Evolutionary conservation across 2,888 invertebrate genomes (phyloP).

Genomic region (Stenolophus ochropezus): DNA sequence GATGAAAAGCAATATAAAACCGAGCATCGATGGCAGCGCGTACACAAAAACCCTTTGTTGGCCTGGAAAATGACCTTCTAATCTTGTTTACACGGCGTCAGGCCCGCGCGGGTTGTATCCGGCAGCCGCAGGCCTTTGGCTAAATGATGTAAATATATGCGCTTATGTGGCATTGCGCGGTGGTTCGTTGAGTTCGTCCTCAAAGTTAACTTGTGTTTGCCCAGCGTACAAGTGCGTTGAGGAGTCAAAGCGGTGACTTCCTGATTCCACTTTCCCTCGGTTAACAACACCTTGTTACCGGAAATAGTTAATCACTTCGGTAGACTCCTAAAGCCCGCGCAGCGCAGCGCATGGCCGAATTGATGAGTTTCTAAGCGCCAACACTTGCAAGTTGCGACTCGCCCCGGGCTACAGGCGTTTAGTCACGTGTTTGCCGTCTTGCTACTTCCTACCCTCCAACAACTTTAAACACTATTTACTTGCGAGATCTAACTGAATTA

Average conservation of each 20-base stretch:
- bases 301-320: constrained; percentile 53
- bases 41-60: constrained; percentile 32
- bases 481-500: neutral
- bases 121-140: constrained; percentile 15
- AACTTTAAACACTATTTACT: constrained; percentile 17
- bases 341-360: constrained; percentile 33
- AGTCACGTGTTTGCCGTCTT: constrained; percentile 28
- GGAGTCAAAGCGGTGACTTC: constrained; percentile 49
- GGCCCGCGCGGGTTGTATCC: constrained; percentile 7
- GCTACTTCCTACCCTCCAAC: neutral
- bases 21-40: constrained; percentile 12
- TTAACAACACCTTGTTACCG: constrained; percentile 54
- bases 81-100: constrained; percentile 40
- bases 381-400: constrained; percentile 13
- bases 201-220: constrained; percentile 49
- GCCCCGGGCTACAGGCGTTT: constrained; percentile 19
- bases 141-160: constrained; percentile 53
- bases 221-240: constrained; percentile 27
- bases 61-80: constrained; percentile 32
- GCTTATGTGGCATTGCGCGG: constrained; percentile 33
- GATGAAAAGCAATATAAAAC: no score
- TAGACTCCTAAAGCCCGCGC: constrained; percentile 45
- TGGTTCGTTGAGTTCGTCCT: constrained; percentile 44
- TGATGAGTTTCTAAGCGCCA: constrained; percentile 41
- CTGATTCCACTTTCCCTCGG: constrained; percentile 50